A percentile compares a stretch with the other conserved stretches of the same genome.
Conservation (phyloP, 2,888 invertebrate species). For the Podotricha telesiphe region DNA sequence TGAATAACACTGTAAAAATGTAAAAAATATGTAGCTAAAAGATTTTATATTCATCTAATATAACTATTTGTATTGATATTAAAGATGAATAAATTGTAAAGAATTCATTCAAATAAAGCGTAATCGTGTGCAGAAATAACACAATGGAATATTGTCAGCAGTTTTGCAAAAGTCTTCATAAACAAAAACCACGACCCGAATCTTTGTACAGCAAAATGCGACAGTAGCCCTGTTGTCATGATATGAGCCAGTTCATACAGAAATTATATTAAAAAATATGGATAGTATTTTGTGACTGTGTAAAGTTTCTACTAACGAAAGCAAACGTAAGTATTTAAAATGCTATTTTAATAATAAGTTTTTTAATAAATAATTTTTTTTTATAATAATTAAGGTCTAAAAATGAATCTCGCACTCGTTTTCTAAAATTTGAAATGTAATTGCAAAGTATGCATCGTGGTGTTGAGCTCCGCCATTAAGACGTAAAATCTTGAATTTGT, state of each 20-base stretch:
- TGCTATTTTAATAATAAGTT: constrained; percentile 3
- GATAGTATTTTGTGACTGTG: constrained; percentile 35
- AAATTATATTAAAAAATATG: constrained; percentile 34
- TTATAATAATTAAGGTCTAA: too few species aligned
- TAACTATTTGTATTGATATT: background rate
- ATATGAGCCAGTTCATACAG: constrained; percentile 31
- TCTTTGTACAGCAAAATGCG: constrained; percentile 40
- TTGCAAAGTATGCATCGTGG: too few species aligned
- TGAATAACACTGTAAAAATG: too few species aligned
- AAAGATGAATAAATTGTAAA: background rate
- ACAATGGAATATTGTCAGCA: constrained; percentile 39
- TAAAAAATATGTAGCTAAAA: too few species aligned
- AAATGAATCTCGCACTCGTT: too few species aligned
- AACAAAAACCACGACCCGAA: constrained; percentile 37
- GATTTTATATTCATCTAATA: background rate
- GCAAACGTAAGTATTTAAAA: constrained; percentile 28
- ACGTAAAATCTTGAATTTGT: too few species aligned
- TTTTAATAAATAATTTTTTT: too few species aligned
- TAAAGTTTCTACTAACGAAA: constrained; percentile 26
- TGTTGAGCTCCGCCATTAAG: too few species aligned
- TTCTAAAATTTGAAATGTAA: too few species aligned
- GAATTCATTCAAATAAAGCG: background rate
- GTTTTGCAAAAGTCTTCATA: constrained; percentile 41
- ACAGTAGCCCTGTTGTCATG: constrained; percentile 40
- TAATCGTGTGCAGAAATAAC: constrained; percentile 23